These are phyloP conservation scores for Tupiocoris notatus DNA, from an alignment of 2,888 invertebrate genomes.

Conservation along the genomic window DNA sequence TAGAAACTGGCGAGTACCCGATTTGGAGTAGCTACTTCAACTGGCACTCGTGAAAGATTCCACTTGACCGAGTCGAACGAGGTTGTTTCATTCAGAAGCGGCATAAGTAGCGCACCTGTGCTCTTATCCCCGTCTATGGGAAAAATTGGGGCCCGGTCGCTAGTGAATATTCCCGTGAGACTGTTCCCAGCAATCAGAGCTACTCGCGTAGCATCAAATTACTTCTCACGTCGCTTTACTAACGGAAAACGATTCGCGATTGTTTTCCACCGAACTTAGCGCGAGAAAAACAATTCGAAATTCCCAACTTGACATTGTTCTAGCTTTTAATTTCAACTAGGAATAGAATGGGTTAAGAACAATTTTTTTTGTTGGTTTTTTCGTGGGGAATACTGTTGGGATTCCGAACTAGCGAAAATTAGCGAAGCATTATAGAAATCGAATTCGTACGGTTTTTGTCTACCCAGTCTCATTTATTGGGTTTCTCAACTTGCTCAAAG, in stretches of 20 bases:
- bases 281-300: no score
- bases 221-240: slow-evolving; percentile 13
- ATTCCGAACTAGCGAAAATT: no score
- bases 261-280: background rate
- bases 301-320: no score
- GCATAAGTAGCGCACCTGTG: slow-evolving; percentile 14
- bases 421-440: no score
- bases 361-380: no score
- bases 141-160: background rate
- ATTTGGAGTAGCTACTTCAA: background rate
- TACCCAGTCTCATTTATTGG: no score
- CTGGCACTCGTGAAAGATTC: background rate
- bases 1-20: background rate
- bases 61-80: background rate
- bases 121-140: background rate
- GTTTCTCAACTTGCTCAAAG: no score
- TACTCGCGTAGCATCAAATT: background rate
- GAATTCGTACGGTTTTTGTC: no score
- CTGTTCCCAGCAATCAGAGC: slow-evolving; percentile 10
- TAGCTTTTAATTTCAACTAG: no score
- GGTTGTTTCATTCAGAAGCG: background rate
- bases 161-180: slow-evolving; percentile 22
- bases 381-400: no score
- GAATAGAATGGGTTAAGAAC: no score
- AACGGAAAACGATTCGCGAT: background rate